Percentiles rank a stretch among this genome's conserved stretches.
Conservation (phyloP, 2,888 invertebrate species). For the Timema cristinae region DNA sequence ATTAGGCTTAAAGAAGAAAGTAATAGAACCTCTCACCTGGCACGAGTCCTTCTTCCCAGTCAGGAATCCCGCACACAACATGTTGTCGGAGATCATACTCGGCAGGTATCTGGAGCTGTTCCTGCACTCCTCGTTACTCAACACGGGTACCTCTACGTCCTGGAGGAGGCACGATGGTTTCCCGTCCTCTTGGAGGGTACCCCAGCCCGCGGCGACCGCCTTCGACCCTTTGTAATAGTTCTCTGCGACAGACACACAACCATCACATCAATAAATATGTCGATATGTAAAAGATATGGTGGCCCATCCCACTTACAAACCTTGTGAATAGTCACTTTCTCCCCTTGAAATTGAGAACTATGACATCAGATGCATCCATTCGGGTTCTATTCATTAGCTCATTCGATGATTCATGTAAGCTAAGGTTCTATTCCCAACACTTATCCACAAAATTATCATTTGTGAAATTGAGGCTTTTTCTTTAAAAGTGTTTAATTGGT, state of each 20-base stretch:
- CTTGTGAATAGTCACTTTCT: too few species aligned
- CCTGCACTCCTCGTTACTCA: conserved; percentile 65
- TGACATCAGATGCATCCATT: too few species aligned
- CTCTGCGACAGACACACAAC: conserved; percentile 44
- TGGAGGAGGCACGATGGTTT: conserved; percentile 78
- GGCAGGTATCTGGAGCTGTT: conserved; percentile 72
- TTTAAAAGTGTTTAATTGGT: too few species aligned
- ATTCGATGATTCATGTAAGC: too few species aligned
- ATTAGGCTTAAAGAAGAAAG: not conserved
- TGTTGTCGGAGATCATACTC: conserved; percentile 82
- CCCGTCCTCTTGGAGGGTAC: conserved; percentile 79
- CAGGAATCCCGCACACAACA: conserved; percentile 80
- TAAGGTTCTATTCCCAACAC: too few species aligned
- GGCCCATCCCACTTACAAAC: too few species aligned
- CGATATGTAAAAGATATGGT: too few species aligned
- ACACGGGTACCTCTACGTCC: conserved; percentile 73
- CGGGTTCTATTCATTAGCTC: too few species aligned
- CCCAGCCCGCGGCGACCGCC: conserved; percentile 82
- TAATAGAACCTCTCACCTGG: conserved; percentile 56
- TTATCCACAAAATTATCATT: too few species aligned
- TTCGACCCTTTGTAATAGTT: conserved; percentile 66
- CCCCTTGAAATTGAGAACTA: too few species aligned
- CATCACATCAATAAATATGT: too few species aligned
- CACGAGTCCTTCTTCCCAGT: conserved; percentile 76
- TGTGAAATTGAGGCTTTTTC: too few species aligned